Conservation (phyloP, 2,113 vertebrate species). For the Fulica atra region DNA sequence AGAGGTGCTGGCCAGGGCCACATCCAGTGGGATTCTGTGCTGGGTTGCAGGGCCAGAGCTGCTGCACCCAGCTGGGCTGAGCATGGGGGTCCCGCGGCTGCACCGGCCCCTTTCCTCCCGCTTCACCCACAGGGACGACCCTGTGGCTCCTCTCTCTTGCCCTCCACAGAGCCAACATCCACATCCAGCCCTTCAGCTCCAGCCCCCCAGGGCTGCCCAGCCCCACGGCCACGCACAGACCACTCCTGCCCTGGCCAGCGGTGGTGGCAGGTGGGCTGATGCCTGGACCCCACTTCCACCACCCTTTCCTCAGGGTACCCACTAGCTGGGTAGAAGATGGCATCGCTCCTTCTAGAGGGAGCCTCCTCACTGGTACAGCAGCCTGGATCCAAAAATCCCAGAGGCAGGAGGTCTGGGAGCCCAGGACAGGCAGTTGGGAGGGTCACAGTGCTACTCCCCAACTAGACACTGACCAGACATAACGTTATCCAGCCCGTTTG, state of each 20-base stretch:
- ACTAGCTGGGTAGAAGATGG: neutral
- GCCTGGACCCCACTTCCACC: fast-evolving
- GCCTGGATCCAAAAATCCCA: too few species aligned
- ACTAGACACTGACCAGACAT: neutral
- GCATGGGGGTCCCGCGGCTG: neutral
- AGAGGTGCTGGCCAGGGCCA: neutral
- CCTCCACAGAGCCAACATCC: neutral
- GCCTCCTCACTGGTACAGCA: neutral
- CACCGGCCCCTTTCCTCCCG: neutral
- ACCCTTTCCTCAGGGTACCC: fast-evolving
- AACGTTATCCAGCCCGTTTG: fast-evolving
- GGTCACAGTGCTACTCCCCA: neutral
- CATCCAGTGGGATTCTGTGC: neutral
- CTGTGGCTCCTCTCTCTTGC: neutral
- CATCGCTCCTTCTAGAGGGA: neutral
- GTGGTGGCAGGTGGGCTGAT: fast-evolving
- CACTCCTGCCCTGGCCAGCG: neutral
- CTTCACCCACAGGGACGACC: neutral
- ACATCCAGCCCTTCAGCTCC: neutral
- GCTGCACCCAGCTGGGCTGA: too few species aligned
- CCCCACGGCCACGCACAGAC: too few species aligned
- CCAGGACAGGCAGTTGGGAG: neutral
- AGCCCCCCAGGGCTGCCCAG: neutral
- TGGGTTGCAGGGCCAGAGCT: too few species aligned
- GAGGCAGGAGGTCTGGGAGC: neutral